phyloP scores from a whole-genome alignment of 2,113 vertebrate genomes.

The Piprites chloris region DNA sequence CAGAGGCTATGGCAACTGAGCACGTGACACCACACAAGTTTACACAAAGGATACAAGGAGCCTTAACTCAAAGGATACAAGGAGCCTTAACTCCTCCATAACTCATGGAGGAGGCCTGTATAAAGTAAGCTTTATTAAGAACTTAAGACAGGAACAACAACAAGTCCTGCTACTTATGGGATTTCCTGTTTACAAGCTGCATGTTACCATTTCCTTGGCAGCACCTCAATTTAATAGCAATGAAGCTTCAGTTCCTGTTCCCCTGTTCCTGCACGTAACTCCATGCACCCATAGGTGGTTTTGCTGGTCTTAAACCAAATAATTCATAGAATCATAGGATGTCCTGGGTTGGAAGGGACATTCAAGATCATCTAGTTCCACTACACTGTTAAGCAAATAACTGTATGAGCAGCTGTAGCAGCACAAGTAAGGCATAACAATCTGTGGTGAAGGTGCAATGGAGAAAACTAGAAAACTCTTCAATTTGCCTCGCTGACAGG shows the following conservation, averaged over 20 bases:
- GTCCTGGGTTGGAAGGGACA: background rate
- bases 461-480: background rate
- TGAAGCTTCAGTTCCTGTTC: background rate
- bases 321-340: background rate
- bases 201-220: background rate
- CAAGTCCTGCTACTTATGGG: background rate
- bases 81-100: background rate
- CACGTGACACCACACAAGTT: background rate
- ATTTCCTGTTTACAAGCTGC: background rate
- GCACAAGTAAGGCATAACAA: background rate
- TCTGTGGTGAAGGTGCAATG: background rate
- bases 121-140: background rate
- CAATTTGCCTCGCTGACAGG: background rate
- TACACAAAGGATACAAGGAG: background rate
- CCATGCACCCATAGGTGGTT: background rate
- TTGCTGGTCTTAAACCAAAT: background rate
- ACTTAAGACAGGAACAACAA: background rate
- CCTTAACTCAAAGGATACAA: background rate
- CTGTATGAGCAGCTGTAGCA: background rate
- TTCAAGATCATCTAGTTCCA: background rate
- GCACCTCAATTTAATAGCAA: background rate
- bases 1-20: background rate
- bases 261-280: background rate
- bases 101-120: background rate
- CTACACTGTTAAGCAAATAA: rapidly evolving